Evolutionary conservation across 2,888 invertebrate species (phyloP), one percentile per base, ranked within the genome.

Genomic region (Hyposoter dolosus): DNA sequence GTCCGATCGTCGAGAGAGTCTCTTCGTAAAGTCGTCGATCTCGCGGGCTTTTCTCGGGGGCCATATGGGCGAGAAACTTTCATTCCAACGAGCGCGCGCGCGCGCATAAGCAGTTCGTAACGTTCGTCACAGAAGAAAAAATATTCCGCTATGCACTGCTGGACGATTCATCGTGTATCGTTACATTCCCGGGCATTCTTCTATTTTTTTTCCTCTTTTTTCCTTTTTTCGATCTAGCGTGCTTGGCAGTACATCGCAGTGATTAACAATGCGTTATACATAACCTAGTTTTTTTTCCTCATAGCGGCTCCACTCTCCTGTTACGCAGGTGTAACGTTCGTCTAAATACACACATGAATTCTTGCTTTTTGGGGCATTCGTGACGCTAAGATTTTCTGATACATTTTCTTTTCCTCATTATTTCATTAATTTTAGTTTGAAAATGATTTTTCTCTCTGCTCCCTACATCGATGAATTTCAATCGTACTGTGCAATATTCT

Each of bases 1-100:
- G 86, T 78, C 86, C 78, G 86, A 66, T 83, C 83, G 78, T 32
- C 17, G 47, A 23, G 19, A 66, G 50, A 56, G 65, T 28, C 60
- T 72, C 71, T 45, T 35, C 72, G 50, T 19, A 19, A 40, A 23
- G 56, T 78, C 32, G 23, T 19, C 75, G 83, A 69, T 65, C 40
- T 47, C 69, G 68, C 50, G 47, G 19, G 40, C 19, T 77, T 66
- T 65, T 65, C 53, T 72, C 65, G 47, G 53, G 81, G 65, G 72
- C 81, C 85, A 60, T 72, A 66, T 47, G 71, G 47, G 79, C 79
- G 79, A 79, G 81, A 82, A 85, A 85, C 83, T 83, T 85, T 83
- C 82, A 79, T 82, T 74, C 78, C 69, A 60, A 53, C 28, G 47
- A 45, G n/a, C 28, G 28, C 28, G 28, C 28, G 28, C 28, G 28